Conservation (phyloP, 2,888 invertebrate species). For the Drosophila sordidula region DNA sequence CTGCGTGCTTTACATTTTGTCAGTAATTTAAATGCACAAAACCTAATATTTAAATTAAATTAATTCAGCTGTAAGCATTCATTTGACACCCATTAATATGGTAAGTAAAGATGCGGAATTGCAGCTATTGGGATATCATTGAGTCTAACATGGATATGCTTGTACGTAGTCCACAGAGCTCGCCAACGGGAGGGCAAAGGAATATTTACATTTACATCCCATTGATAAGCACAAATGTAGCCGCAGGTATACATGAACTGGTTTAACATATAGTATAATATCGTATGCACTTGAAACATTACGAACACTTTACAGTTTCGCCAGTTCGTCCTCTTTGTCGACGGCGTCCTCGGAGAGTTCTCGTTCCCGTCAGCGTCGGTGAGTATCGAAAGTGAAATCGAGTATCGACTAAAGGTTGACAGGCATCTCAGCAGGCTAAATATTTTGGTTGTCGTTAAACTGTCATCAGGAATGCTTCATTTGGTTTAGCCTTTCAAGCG, state of each 20-base stretch:
- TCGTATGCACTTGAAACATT: neutral
- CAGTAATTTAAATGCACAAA: slow-evolving; percentile 6
- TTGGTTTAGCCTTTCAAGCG: slow-evolving; percentile 33
- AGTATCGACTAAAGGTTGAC: slow-evolving; percentile 24
- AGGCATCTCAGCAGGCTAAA: slow-evolving; percentile 47
- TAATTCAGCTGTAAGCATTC: neutral
- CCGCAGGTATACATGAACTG: slow-evolving; percentile 25
- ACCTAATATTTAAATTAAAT: neutral
- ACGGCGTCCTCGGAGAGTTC: slow-evolving; percentile 31
- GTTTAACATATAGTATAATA: neutral
- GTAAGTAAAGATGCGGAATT: slow-evolving; percentile 15
- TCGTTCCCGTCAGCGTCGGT: slow-evolving; percentile 28
- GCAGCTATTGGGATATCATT: too few species aligned
- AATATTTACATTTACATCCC: slow-evolving; percentile 34
- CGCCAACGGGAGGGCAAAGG: slow-evolving; percentile 12
- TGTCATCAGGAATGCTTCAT: slow-evolving; percentile 57
- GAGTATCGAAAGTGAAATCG: slow-evolving; percentile 38
- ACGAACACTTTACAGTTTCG: slow-evolving; percentile 6
- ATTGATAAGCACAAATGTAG: slow-evolving; percentile 14
- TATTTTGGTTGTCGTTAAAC: slow-evolving; percentile 6
- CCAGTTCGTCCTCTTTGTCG: neutral
- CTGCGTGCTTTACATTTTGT: slow-evolving; percentile 18
- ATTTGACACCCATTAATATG: slow-evolving; percentile 21
- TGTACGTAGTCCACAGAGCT: slow-evolving; percentile 24
- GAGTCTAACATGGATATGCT: neutral